Evolutionary conservation across 2,888 invertebrate species (phyloP), one percentile per base, ranked within the genome.

Genomic region (Sinohyriopsis cumingii): DNA sequence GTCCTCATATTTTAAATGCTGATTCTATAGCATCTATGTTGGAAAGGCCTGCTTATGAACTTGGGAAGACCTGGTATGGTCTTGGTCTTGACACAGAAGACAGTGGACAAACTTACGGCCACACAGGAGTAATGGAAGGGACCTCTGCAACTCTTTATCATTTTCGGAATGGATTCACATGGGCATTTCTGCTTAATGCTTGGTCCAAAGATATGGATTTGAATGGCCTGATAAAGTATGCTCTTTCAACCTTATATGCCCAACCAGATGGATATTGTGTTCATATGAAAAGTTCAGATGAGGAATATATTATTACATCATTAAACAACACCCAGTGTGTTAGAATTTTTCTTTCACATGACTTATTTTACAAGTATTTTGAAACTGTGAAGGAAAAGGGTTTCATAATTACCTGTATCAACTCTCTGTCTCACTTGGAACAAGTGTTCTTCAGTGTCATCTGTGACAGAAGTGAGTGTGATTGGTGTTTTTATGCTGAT

Each of bases 51-150:
- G 57, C 25, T 33, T 85, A 71, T 74, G 80, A 76, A 62, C 65
- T 72, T 55, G 83, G 82, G 15, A 66, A 76, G 12, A 78, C 82
- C 15, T 86, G 86, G 86, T 88, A 88, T 75, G 88, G 88, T 1
- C 68, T 86, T 63, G 88, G 88, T 15, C 68, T 87, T 63, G 87
- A 86, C 65, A 79, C 88, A 15, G 83, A 86, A 69, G 84, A 87
- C 56, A 67, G 65, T 33, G 87, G 87, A 4, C 33, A 63, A 59
- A 80, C 82, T 5, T 87, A 82, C 76, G 87, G 87, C 67, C 88
- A 88, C 72, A 87, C 86, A 15, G 88, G 88, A 0, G 82, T 80
- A 9, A 85, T 88, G 82, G 88, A 88, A 54, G 88, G 88, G 0
- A 83, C 87, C n/a, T 84, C 86, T n/a, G 73, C 83, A 6, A 83